These are phyloP conservation scores for Rhegmatorhina hoffmannsi DNA, from an alignment of 2,113 vertebrate species.

Conservation along the genomic window DNA sequence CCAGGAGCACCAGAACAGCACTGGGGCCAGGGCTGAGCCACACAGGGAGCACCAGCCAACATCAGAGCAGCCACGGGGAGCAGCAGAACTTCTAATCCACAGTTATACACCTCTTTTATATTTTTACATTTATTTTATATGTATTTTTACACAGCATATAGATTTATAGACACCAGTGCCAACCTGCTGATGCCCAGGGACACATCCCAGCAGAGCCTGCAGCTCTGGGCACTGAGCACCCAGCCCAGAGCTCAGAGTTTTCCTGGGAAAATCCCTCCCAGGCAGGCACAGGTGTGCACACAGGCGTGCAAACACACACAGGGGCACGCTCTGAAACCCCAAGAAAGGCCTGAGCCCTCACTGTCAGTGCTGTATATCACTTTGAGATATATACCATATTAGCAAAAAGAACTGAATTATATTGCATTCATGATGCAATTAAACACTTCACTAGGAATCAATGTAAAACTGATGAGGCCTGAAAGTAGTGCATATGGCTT, in stretches of 20 bases:
- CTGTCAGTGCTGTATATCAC: constrained; percentile 96
- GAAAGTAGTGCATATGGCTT: constrained; percentile 99
- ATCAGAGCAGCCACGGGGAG: background rate
- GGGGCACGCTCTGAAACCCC: constrained; percentile 15
- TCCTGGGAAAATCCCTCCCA: background rate
- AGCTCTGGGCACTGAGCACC: accelerated
- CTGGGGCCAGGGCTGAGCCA: accelerated
- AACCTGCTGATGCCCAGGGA: background rate
- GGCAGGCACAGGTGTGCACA: background rate
- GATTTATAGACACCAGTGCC: background rate
- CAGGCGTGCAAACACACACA: background rate
- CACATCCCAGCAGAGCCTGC: accelerated
- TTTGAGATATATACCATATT: constrained; percentile 97
- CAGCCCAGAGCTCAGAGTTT: accelerated
- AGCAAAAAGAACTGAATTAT: constrained; percentile 99
- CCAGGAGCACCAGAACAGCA: background rate
- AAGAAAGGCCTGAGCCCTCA: constrained; percentile 85
- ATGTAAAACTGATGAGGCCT: constrained; percentile 99
- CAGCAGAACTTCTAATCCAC: background rate
- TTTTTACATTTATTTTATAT: background rate
- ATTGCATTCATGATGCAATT: constrained; percentile 99
- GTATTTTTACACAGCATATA: too few species aligned
- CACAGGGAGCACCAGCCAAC: accelerated
- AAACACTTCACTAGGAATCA: constrained; percentile 99
- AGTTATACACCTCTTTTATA: accelerated